Percentiles rank a stretch among this genome's conserved stretches.
Evolutionary conservation across 1,140 invertebrate species (phyloP).

Genomic region (Drosophila kanapiae): DNA sequence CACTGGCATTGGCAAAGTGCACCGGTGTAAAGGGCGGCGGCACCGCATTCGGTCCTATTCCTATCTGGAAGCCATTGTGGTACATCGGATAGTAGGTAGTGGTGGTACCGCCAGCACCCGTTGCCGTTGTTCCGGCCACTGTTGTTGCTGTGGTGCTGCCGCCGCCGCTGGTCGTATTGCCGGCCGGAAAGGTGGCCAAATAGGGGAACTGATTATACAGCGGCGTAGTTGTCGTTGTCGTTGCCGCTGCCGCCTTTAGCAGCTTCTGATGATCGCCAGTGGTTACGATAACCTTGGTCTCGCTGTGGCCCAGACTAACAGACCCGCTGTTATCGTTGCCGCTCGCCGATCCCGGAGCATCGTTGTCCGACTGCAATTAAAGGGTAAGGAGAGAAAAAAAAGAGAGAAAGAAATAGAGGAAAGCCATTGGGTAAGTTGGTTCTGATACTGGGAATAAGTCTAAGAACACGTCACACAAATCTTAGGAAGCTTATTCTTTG

Average conservation of each 20-base stretch:
- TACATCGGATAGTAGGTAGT: conserved; percentile 84
- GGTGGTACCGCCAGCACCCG: conserved; percentile 4
- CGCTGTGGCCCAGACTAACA: conserved; percentile 75
- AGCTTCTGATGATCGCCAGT: conserved; percentile 71
- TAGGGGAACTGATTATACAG: conserved; percentile 83
- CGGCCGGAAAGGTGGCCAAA: conserved; percentile 73
- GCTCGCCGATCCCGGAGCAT: conserved; percentile 28
- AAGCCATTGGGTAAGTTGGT: conserved; percentile 3
- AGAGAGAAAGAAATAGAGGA: neutral
- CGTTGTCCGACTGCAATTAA: conserved; percentile 52
- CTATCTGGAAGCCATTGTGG: conserved; percentile 84
- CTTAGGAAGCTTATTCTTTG: neutral
- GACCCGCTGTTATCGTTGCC: conserved; percentile 80
- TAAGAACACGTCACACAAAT: neutral
- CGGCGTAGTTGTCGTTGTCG: conserved; percentile 58
- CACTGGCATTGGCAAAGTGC: conserved; percentile 72
- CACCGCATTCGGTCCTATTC: conserved; percentile 77
- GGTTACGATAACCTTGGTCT: conserved; percentile 78
- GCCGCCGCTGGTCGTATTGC: conserved; percentile 33
- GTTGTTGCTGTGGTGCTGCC: conserved; percentile 46
- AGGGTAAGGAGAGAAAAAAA: conserved; percentile 1
- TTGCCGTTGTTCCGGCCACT: conserved; percentile 12
- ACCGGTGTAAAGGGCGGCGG: conserved; percentile 83
- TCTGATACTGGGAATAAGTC: neutral
- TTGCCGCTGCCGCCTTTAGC: conserved; percentile 59